phyloP scores from a whole-genome alignment of 2,888 invertebrate genomes.

The Spicauda simplicius region DNA sequence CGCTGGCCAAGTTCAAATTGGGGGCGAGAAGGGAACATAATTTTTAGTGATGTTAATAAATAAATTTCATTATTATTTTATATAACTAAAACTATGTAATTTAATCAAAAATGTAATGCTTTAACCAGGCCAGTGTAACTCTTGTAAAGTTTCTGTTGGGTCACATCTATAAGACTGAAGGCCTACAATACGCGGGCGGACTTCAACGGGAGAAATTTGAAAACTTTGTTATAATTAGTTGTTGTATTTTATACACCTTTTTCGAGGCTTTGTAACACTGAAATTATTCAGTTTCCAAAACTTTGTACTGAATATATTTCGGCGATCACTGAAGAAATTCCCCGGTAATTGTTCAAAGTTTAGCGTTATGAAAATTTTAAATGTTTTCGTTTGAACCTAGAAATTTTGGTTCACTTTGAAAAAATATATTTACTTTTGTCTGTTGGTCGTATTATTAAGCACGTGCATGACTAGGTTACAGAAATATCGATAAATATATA shows the following conservation, averaged over 20 bases:
- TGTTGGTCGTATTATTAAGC: neutral
- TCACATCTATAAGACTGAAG: neutral
- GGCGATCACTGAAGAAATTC: neutral
- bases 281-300: constrained; percentile 1
- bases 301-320: constrained; percentile 1
- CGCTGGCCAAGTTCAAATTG: no score
- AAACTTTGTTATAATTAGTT: constrained; percentile 30
- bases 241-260: constrained; percentile 22
- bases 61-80: no score
- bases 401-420: no score
- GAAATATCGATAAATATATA: no score
- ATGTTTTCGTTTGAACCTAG: neutral
- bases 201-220: constrained; percentile 14
- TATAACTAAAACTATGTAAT: neutral
- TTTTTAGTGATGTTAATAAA: no score
- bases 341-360: constrained; percentile 1
- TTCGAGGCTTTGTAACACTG: constrained; percentile 12
- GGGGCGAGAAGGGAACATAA: no score
- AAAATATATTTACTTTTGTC: neutral
- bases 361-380: neutral
- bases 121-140: neutral
- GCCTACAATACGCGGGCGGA: constrained; percentile 5
- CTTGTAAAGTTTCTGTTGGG: constrained; percentile 11
- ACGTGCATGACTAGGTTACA: no score
- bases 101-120: neutral